These are phyloP conservation scores for Eupsittula cactorum DNA, from an alignment of 2,113 vertebrate species.

Conservation along the genomic window DNA sequence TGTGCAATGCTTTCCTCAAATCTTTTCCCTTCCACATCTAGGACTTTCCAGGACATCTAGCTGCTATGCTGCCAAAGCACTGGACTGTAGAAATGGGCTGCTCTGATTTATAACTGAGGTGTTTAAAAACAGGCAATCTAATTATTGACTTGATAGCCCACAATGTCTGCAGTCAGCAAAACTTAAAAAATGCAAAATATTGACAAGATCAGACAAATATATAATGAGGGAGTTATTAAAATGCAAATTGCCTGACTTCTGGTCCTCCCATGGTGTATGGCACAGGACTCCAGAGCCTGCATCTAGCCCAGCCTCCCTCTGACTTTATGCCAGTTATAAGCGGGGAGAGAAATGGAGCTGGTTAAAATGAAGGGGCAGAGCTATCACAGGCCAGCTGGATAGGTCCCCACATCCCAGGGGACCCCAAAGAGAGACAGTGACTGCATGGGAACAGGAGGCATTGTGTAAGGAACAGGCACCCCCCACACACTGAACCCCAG, in stretches of 20 bases:
- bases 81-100: neutral
- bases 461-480: neutral
- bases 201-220: conserved; percentile 59
- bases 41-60: neutral
- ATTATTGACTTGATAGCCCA: conserved; percentile 17
- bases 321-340: accelerated
- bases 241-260: conserved; percentile 48
- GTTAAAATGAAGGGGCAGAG: neutral
- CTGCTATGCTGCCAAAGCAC: neutral
- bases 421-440: neutral
- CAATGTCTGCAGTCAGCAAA: conserved; percentile 31
- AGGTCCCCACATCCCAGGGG: neutral
- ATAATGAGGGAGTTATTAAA: conserved; percentile 56
- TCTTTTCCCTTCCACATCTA: neutral
- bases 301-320: neutral
- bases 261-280: neutral
- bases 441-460: neutral
- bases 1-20: neutral
- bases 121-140: conserved; percentile 30
- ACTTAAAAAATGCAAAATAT: conserved; percentile 53
- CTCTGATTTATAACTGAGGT: neutral
- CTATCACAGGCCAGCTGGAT: neutral
- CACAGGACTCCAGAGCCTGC: neutral
- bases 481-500: neutral
- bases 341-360: neutral